phyloP scores from a whole-genome alignment of 2,888 invertebrate species.

The Amblyteles armatorius region DNA sequence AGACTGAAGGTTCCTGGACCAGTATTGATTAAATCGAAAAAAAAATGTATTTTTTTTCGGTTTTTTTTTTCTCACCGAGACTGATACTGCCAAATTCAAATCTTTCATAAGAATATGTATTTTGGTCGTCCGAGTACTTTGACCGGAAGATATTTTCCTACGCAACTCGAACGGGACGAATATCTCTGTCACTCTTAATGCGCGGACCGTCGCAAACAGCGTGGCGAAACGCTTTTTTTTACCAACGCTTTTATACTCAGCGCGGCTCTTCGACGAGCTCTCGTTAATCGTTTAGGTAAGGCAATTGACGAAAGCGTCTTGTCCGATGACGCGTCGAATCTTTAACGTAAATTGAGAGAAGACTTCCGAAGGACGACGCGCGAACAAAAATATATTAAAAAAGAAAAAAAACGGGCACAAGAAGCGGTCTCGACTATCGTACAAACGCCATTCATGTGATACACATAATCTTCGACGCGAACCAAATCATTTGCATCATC shows the following conservation, averaged over 20 bases:
- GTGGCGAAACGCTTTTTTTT: not conserved
- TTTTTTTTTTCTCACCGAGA: constrained; percentile 53
- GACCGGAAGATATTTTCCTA: constrained; percentile 26
- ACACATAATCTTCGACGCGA: constrained; percentile 33
- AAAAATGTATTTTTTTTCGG: not conserved
- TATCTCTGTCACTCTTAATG: not conserved
- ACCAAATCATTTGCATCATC: constrained; percentile 20
- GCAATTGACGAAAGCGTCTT: constrained; percentile 56
- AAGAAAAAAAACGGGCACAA: constrained; percentile 45
- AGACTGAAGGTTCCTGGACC: constrained; percentile 54
- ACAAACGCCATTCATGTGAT: constrained; percentile 62
- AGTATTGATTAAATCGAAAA: constrained; percentile 52
- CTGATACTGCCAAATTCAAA: constrained; percentile 67
- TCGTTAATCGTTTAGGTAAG: constrained; percentile 16
- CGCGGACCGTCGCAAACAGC: not conserved
- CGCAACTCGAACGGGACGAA: not conserved
- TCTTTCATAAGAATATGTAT: constrained; percentile 60
- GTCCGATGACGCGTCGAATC: constrained; percentile 62
- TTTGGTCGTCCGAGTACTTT: constrained; percentile 44
- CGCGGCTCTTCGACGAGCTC: not conserved
- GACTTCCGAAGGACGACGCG: constrained; percentile 12
- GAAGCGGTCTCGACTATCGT: constrained; percentile 62
- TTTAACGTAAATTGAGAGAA: constrained; percentile 24
- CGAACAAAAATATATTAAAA: constrained; percentile 16
- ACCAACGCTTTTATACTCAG: constrained; percentile 21